phyloP scores from a whole-genome alignment of 1,140 invertebrate species.

The Drosophila kepulauana region DNA sequence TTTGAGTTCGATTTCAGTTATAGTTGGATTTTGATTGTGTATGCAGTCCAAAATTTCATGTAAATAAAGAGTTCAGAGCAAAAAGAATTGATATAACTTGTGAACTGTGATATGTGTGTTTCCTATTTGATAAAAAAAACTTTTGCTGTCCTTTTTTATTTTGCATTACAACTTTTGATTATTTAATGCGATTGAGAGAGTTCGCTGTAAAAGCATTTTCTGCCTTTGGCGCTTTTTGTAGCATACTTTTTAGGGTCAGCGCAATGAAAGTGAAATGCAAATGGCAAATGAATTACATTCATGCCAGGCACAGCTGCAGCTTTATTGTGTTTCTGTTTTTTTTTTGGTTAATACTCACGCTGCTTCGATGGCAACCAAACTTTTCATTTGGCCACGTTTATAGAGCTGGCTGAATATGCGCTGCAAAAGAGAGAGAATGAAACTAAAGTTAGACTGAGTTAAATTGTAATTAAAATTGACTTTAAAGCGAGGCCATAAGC shows the following conservation, averaged over 20 bases:
- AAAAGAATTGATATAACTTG: slow-evolving; percentile 9
- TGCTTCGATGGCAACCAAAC: slow-evolving; percentile 67
- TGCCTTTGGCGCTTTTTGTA: slow-evolving; percentile 28
- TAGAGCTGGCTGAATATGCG: not conserved
- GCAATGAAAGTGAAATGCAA: slow-evolving; percentile 41
- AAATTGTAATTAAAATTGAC: slow-evolving; percentile 63
- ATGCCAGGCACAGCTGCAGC: slow-evolving; percentile 10
- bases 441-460: slow-evolving; percentile 5
- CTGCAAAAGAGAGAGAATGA: slow-evolving; percentile 13
- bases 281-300: slow-evolving; percentile 14
- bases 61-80: slow-evolving; percentile 58
- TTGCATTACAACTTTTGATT: slow-evolving; percentile 25
- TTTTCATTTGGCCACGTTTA: slow-evolving; percentile 68
- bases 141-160: slow-evolving; percentile 1
- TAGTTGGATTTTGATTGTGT: slow-evolving; percentile 46
- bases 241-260: slow-evolving; percentile 35
- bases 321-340: slow-evolving; percentile 4
- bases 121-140: slow-evolving; percentile 27
- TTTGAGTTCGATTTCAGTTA: slow-evolving; percentile 47
- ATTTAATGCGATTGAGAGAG: slow-evolving; percentile 27
- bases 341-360: slow-evolving; percentile 58
- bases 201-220: slow-evolving; percentile 9
- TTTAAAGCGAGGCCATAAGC: slow-evolving; percentile 46
- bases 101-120: slow-evolving; percentile 39
- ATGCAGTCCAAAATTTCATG: slow-evolving; percentile 63